Percentiles rank a stretch among this genome's conserved stretches.
Evolutionary conservation across 2,888 invertebrate species (phyloP).

Genomic region (Sphaerophoria taeniata): DNA sequence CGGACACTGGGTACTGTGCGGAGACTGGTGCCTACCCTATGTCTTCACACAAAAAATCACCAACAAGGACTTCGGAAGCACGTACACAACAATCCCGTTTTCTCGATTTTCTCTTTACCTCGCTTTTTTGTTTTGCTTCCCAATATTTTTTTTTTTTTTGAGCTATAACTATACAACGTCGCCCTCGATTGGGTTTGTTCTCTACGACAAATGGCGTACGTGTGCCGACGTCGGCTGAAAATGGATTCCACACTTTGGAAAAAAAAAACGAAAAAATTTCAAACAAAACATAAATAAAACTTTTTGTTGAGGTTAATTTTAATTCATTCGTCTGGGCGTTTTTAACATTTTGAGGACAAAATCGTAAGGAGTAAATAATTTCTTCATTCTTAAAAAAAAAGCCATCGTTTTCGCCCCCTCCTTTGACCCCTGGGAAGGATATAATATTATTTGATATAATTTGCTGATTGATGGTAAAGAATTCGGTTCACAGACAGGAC

Average conservation of each 20-base stretch:
- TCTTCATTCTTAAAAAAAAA: conserved; percentile 27
- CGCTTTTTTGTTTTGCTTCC: conserved; percentile 27
- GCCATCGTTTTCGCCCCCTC: conserved; percentile 5
- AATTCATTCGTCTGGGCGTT: conserved; percentile 61
- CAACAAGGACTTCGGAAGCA: conserved; percentile 28
- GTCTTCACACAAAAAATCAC: conserved; percentile 2
- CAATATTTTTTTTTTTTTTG: conserved; percentile 22
- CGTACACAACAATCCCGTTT: conserved; percentile 43
- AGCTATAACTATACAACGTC: conserved; percentile 12
- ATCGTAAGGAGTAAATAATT: conserved; percentile 51
- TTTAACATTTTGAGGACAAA: conserved; percentile 42
- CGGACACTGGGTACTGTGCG: too few relatives aligned
- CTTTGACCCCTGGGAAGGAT: conserved; percentile 35
- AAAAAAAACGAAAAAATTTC: conserved; percentile 25
- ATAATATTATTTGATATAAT: conserved; percentile 65
- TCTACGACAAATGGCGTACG: conserved; percentile 73
- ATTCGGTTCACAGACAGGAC: conserved; percentile 40
- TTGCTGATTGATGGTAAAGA: conserved; percentile 61
- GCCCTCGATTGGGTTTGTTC: conserved; percentile 46
- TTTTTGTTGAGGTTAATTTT: conserved; percentile 43
- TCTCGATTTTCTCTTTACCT: conserved; percentile 30
- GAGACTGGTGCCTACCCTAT: too few relatives aligned
- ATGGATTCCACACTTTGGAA: conserved; percentile 66
- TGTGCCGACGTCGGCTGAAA: conserved; percentile 69
- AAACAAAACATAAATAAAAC: not conserved